Percentiles rank a stretch among this genome's conserved stretches.
Evolutionary conservation across 2,888 invertebrate genomes (phyloP).

Genomic region (Chloroclysta siterata): DNA sequence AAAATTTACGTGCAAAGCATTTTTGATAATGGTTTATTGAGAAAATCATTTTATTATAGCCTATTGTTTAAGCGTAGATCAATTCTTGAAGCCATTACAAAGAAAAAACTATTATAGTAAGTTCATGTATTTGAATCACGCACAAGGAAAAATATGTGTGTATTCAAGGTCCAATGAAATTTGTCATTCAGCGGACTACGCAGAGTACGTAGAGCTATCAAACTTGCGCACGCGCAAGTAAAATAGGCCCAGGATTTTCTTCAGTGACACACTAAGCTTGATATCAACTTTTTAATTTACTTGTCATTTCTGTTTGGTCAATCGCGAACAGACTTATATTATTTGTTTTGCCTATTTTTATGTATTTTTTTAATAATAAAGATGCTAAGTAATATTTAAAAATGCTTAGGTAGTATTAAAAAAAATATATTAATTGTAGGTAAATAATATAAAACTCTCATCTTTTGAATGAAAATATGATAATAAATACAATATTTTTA

Average conservation of each 20-base stretch:
- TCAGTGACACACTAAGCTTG: conserved; percentile 64
- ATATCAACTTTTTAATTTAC: background rate
- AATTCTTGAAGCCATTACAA: conserved; percentile 31
- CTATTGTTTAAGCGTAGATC: conserved; percentile 29
- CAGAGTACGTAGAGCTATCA: conserved; percentile 43
- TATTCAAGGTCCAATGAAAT: conserved; percentile 79
- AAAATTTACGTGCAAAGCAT: conserved; percentile 21
- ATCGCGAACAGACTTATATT: too few relatives aligned
- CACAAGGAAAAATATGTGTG: conserved; percentile 75
- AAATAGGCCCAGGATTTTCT: conserved; percentile 71
- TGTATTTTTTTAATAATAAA: too few relatives aligned
- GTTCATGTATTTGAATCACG: conserved; percentile 73
- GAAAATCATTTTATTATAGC: conserved; percentile 19
- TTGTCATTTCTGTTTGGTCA: too few relatives aligned
- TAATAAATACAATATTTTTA: too few relatives aligned
- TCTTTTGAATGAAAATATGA: too few relatives aligned
- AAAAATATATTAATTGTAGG: too few relatives aligned
- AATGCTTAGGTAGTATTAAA: too few relatives aligned
- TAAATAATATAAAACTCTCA: too few relatives aligned
- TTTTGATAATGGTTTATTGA: conserved; percentile 9
- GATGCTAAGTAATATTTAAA: too few relatives aligned
- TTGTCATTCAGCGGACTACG: conserved; percentile 74
- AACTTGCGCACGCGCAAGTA: conserved; percentile 62
- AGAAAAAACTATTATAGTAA: conserved; percentile 38
- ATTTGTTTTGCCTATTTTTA: too few relatives aligned